These are phyloP conservation scores for Cotesia vestalis DNA, from an alignment of 1,140 invertebrate species.

Conservation along the genomic window DNA sequence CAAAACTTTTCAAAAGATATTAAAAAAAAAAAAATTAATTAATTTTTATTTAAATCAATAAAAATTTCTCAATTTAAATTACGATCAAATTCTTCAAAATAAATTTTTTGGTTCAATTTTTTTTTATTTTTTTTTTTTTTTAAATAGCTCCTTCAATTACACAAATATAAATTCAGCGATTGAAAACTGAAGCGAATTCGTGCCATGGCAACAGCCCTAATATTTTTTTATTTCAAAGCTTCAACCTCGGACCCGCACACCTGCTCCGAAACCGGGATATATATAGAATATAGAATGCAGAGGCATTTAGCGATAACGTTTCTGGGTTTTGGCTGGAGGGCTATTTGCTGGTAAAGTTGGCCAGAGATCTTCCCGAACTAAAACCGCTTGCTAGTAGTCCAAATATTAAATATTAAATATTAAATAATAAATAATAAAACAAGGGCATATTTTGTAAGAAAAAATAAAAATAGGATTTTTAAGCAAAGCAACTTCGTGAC, in stretches of 20 bases:
- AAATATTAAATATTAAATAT: no score
- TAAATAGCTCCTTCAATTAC: background rate
- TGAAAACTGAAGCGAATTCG: background rate
- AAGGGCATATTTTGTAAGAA: conserved; percentile 1
- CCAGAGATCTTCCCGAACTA: no score
- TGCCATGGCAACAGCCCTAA: conserved; percentile 26
- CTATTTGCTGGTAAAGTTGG: no score
- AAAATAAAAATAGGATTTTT: background rate
- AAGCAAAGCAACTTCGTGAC: conserved; percentile 33
- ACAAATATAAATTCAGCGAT: background rate
- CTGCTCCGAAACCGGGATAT: conserved; percentile 16
- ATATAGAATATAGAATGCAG: background rate
- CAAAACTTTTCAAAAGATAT: no score
- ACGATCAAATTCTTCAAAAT: background rate
- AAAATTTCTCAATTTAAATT: background rate
- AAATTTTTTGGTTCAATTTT: background rate
- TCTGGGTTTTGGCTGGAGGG: background rate
- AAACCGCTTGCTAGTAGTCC: no score
- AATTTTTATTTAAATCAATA: background rate
- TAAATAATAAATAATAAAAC: background rate
- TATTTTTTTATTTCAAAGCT: background rate
- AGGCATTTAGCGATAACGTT: background rate
- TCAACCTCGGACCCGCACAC: conserved; percentile 15
- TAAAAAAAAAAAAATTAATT: no score
- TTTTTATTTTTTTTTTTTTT: no score